Base-by-base conservation (phyloP, 2,113 vertebrate genomes). In the Prietella phreatophila region DNA sequence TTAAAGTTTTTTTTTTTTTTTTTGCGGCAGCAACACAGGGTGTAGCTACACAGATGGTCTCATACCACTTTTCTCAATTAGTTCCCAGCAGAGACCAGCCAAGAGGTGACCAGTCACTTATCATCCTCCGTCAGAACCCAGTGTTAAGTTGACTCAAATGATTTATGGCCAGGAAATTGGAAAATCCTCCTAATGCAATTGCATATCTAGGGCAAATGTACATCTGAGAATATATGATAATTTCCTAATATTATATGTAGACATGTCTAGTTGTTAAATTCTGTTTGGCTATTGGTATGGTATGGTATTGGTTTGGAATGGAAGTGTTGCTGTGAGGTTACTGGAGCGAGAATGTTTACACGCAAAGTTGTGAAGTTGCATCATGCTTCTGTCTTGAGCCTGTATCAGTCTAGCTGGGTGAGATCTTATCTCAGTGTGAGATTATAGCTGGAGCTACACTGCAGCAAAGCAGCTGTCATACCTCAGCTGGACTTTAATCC, bases 21-120 rank as follows among this genome's bases (percentile, higher is more conserved):
- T 93, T 39, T 87, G 39, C 25, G 7, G 65, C 80, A 83, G 89
- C 71, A 85, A 91, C 47, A 86, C 76, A 87, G 91, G 89, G 89
- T 89, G 87, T 83, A 88, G 89, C 86, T 61, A 89, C 89, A 84
- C 90, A 91, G 91, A 93, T 89, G 88, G 84, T 90, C 53, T 42
- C 69, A 82, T 87, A 88, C 87, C 89, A 87, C 75, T 89, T 89
- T 85, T 42, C 85, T 89, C 85, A 83, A 91, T 89, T 87, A 89
- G 65, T 85, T 84, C 11, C 69, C 63, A 63, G 36, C 87, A 85
- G 89, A 91, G 87, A 84, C 53, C 79, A 86, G 65, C 71, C 73
- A 87, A 82, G 84, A 89, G 82, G 71, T 67, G 53, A 63, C 86
- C 86, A 61, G 67, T 87, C 80, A 83, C 80, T 87, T 87, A 83